Base-by-base conservation (phyloP, 2,888 invertebrate species). In the Phorcus lineatus region DNA sequence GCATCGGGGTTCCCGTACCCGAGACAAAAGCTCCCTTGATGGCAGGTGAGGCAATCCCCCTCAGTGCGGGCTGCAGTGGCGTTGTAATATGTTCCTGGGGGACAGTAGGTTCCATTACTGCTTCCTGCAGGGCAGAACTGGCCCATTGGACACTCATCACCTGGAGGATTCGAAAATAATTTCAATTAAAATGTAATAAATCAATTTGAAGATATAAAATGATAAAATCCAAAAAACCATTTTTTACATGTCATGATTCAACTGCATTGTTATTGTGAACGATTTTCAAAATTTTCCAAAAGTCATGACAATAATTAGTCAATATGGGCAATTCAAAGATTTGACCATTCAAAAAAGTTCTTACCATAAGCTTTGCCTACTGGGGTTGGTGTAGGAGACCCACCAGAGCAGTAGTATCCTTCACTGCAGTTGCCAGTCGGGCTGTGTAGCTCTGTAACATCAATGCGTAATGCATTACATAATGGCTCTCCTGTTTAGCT, bases 321-420 rank as follows among this genome's bases (percentile, higher is more conserved):
- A 4, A 36, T 4, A 36, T 36, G 36, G 36, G 36, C 36, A 36
- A 36, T 36, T 36, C 36, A 36, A 36, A 36, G 36, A 36, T 36
- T 4, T 36, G 36, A 36, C 36, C 36, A 36, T 7, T 36, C 2
- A 7, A 36, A 36, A 36, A 36, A 36, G 36, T 53, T 40, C 84
- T 82, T 82, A 89, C 90, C 90, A 78, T 87, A 90, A 16, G 81
- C n/a, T 57, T 88, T 84, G 36, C 86, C 87, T 4, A 88, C 86
- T 19, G 92, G 91, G 88, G 96, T 96, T 24, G 96, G 96, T 2
- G 88, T 87, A 90, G 96, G 98, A 0, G 98, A 98, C 88, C 99
- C 98, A 86, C 97, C 97, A 3, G 98, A 98, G 92, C 92, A 92
- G 85, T 87, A 92, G 81, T 91, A 90, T 7, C 91, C 91, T 24